Evolutionary conservation across 2,888 invertebrate genomes (phyloP).

Genomic region (Petrolisthes manimaculis): DNA sequence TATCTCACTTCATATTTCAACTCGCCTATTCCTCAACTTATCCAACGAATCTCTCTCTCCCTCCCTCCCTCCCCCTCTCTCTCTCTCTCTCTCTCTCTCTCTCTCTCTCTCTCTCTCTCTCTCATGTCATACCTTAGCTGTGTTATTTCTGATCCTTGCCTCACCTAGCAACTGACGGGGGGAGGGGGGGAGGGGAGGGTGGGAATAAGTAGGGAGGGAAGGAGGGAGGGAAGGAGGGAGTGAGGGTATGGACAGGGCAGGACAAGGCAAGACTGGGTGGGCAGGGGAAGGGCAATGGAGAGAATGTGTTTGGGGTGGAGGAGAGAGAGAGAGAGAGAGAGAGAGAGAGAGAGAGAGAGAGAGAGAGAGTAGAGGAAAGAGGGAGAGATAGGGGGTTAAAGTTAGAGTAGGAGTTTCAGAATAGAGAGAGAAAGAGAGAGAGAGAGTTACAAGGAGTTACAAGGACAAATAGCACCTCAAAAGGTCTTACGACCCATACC

Average conservation of each 20-base stretch:
- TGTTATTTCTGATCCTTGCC: constrained; percentile 26
- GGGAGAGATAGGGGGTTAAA: neutral
- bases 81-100: neutral
- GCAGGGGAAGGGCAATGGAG: neutral
- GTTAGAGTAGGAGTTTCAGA: neutral
- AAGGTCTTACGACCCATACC: no score
- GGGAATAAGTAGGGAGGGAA: neutral
- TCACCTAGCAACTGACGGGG: constrained; percentile 42
- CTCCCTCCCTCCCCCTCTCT: neutral
- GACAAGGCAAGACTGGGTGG: neutral
- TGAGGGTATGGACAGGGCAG: neutral
- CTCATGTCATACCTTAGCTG: neutral
- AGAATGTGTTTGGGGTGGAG: neutral
- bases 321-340: neutral
- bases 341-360: neutral
- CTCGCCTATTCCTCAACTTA: neutral
- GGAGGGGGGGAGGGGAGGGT: neutral
- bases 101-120: neutral
- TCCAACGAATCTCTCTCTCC: constrained; percentile 1
- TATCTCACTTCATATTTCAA: neutral
- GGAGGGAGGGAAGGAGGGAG: constrained; percentile 7
- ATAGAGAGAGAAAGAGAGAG: no score
- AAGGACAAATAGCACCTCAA: no score
- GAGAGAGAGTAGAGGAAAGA: neutral
- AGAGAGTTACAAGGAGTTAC: no score